Percentiles rank a stretch among this genome's conserved stretches.
Evolutionary conservation across 30 jellyfish, hydroid and myxozoan genomes (phyloP).

Genomic region (Aurelia aurita complex sp. Pacific): DNA sequence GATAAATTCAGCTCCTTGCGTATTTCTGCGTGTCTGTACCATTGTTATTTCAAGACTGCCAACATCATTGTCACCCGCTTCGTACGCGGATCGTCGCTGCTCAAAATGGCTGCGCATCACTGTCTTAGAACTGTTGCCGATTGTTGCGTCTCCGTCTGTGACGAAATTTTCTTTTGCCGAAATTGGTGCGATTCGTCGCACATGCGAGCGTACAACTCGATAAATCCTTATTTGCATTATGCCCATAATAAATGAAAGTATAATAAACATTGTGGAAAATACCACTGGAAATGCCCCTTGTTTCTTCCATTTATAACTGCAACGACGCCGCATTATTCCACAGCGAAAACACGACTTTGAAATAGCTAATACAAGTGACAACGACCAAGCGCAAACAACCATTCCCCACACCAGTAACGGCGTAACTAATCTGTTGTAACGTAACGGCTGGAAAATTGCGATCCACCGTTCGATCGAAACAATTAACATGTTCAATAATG

Average conservation of each 20-base stretch:
- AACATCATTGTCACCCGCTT: background rate
- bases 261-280: background rate
- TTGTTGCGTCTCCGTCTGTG: constrained; percentile 4
- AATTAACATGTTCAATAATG: constrained; percentile 47
- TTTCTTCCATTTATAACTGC: constrained; percentile 1
- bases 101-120: background rate
- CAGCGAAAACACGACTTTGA: constrained; percentile 12
- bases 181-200: constrained; percentile 32
- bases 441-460: constrained; percentile 45
- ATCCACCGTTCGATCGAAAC: constrained; percentile 51
- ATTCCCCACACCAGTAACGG: constrained; percentile 34
- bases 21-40: background rate
- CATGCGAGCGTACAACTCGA: constrained; percentile 35
- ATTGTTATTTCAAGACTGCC: background rate
- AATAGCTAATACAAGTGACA: constrained; percentile 8
- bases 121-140: constrained; percentile 1
- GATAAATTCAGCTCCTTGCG: background rate
- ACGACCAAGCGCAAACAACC: constrained; percentile 35
- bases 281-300: background rate
- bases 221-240: constrained; percentile 38
- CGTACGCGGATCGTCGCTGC: background rate
- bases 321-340: background rate
- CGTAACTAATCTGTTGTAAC: constrained; percentile 23
- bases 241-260: constrained; percentile 11
- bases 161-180: background rate